phyloP scores from a whole-genome alignment of 1,140 invertebrate genomes.

The Stenopsyche tienmushanensis region DNA sequence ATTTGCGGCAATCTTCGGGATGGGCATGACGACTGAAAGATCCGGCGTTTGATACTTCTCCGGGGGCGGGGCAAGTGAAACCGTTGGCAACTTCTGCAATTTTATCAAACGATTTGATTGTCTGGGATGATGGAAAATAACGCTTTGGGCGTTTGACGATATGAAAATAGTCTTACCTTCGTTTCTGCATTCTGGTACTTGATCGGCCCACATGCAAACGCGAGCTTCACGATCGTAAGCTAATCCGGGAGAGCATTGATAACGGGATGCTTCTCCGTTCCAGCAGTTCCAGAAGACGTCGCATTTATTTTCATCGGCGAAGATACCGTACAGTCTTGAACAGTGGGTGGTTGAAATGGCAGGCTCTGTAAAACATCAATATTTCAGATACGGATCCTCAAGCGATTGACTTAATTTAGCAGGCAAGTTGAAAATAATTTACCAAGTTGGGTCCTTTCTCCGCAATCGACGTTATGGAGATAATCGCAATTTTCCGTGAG shows the following conservation, averaged over 20 bases:
- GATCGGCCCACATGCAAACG: conserved; percentile 94
- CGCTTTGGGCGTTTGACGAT: too few species aligned
- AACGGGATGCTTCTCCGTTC: conserved; percentile 90
- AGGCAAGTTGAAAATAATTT: conserved; percentile 42
- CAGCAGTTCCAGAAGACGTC: conserved; percentile 96
- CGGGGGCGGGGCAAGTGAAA: conserved; percentile 82
- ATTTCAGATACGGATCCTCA: not conserved
- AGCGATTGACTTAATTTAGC: not conserved
- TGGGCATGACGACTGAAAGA: conserved; percentile 93
- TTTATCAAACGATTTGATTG: not conserved
- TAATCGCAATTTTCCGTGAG: conserved; percentile 94
- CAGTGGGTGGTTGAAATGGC: conserved; percentile 85
- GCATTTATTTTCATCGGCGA: conserved; percentile 84
- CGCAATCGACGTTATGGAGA: conserved; percentile 93
- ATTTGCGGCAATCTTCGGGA: conserved; percentile 92
- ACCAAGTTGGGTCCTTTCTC: conserved; percentile 82
- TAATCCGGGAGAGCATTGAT: conserved; percentile 90
- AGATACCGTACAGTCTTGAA: conserved; percentile 86
- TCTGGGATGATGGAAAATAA: conserved; percentile 1
- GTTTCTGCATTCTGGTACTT: conserved; percentile 86
- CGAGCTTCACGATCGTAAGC: conserved; percentile 90
- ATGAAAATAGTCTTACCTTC: too few species aligned
- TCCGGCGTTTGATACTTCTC: conserved; percentile 77
- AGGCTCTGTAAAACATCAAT: conserved; percentile 63
- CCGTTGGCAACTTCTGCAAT: conserved; percentile 82